phyloP scores from a whole-genome alignment of 2,888 invertebrate genomes.

The Dolichopus griseipennis region DNA sequence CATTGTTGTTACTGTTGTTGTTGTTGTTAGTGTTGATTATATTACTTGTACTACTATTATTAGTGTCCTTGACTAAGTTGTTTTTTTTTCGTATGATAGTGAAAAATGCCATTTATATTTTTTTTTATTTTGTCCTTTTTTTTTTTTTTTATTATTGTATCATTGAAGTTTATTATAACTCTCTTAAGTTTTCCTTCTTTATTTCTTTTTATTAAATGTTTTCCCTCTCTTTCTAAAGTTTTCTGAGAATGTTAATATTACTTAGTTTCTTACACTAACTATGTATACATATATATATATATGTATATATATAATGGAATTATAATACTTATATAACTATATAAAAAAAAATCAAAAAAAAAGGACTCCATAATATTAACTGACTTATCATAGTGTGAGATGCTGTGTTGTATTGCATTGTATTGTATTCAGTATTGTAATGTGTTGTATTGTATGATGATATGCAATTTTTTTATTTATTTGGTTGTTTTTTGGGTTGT shows the following conservation, averaged over 20 bases:
- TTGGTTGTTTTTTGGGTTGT: no score
- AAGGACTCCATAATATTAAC: neutral
- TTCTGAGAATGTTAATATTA: neutral
- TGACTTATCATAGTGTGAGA: neutral
- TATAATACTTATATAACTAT: neutral
- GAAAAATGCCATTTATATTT: neutral
- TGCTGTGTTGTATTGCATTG: no score
- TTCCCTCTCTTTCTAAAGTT: no score
- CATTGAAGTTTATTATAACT: neutral
- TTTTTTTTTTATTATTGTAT: neutral
- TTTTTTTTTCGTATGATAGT: neutral
- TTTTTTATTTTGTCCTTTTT: no score
- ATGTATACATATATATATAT: neutral
- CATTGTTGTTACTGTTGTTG: no score
- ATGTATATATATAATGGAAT: neutral
- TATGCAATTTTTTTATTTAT: no score
- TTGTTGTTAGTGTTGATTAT: no score
- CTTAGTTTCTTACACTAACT: neutral
- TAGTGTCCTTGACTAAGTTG: neutral
- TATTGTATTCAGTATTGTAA: neutral
- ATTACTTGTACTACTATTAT: neutral
- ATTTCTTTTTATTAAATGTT: neutral
- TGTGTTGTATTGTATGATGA: no score
- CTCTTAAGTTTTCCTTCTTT: neutral
- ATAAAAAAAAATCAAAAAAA: no score